phyloP scores from a whole-genome alignment of 2,797 vertebrate genomes.

The Galago senegalensis region DNA sequence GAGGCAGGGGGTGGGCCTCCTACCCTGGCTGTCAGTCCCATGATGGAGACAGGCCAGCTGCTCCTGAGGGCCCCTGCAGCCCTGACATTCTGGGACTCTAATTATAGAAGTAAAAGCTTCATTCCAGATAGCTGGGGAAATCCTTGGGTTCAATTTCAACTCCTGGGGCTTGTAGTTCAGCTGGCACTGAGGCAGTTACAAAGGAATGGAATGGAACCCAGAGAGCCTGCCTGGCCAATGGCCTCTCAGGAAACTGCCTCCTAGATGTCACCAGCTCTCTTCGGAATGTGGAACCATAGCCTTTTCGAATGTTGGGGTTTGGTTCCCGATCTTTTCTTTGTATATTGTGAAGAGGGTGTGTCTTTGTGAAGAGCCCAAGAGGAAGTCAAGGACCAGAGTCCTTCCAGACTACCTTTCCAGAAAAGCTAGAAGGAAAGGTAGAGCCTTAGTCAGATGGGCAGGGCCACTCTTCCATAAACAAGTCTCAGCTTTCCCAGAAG shows the following conservation, averaged over 20 bases:
- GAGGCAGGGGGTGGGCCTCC: neutral
- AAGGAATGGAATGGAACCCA: slow-evolving; percentile 68
- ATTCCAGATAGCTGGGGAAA: slow-evolving; percentile 77
- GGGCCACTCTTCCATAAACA: neutral
- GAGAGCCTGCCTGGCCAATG: slow-evolving; percentile 46
- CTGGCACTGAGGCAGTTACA: slow-evolving; percentile 76
- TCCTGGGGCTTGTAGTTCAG: slow-evolving; percentile 62
- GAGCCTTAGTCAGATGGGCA: neutral
- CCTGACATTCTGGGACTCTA: slow-evolving; percentile 73
- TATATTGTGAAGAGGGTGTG: neutral
- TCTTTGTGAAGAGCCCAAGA: neutral
- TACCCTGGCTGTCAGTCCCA: slow-evolving; percentile 56
- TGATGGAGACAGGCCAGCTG: slow-evolving; percentile 77
- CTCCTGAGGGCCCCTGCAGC: slow-evolving; percentile 58
- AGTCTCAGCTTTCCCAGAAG: slow-evolving; percentile 43
- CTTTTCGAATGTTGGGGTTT: slow-evolving; percentile 18
- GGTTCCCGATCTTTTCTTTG: slow-evolving; percentile 59
- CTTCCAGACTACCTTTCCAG: slow-evolving; percentile 23
- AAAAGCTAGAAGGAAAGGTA: slow-evolving; percentile 8
- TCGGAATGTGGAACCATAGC: slow-evolving; percentile 35
- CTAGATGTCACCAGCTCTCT: slow-evolving; percentile 55
- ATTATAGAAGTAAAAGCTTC: slow-evolving; percentile 79
- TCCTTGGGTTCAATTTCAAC: slow-evolving; percentile 77
- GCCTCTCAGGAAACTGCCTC: slow-evolving; percentile 45
- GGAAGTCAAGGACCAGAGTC: slow-evolving; percentile 37